A percentile compares a stretch with the other conserved stretches of the same genome.
Evolutionary conservation across 1,140 invertebrate species (phyloP).

Genomic region (Trichoplusia ni): DNA sequence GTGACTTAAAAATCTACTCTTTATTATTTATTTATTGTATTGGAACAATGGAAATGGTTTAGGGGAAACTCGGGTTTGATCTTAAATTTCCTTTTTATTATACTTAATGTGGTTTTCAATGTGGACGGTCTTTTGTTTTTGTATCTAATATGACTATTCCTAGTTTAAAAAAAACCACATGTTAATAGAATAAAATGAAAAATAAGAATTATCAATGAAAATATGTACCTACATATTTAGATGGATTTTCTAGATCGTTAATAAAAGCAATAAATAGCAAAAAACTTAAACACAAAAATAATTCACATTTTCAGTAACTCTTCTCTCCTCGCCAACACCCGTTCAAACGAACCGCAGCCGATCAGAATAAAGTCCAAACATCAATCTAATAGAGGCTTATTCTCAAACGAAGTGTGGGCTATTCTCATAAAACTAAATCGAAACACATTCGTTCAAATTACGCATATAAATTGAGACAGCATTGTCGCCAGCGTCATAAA

Average conservation of each 20-base stretch:
- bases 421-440: constrained; percentile 44
- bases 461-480: constrained; percentile 69
- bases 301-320: neutral
- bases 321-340: neutral
- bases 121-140: too few species aligned
- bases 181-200: too few species aligned
- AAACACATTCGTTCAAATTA: constrained; percentile 73
- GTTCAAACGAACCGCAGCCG: neutral
- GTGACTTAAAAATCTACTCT: constrained; percentile 2
- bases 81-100: too few species aligned
- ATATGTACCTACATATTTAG: too few species aligned
- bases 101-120: too few species aligned
- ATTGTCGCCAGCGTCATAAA: constrained; percentile 67
- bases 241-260: too few species aligned
- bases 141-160: too few species aligned
- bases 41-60: too few species aligned
- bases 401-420: neutral
- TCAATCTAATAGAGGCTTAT: constrained; percentile 24
- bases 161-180: too few species aligned
- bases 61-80: too few species aligned
- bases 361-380: constrained; percentile 23
- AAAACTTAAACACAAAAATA: neutral
- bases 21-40: neutral
- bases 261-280: neutral
- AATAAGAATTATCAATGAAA: too few species aligned